phyloP scores from a whole-genome alignment of 2,888 invertebrate genomes.

The Eupithecia dodoneata region DNA sequence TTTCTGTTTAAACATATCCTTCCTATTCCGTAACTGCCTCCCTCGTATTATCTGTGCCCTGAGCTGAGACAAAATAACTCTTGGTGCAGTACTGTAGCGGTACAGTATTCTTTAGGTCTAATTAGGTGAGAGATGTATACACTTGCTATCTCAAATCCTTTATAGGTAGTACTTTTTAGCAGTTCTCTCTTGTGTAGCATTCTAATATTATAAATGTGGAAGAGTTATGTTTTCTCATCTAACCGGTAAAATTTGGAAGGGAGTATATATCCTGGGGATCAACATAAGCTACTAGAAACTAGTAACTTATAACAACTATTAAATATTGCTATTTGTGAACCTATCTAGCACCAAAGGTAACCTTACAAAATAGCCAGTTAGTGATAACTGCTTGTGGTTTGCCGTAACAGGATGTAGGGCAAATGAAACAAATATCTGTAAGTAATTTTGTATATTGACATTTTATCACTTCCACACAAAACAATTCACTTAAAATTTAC shows the following conservation, averaged over 20 bases:
- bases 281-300: too few species aligned
- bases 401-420: conserved; percentile 30
- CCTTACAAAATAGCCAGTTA: not conserved
- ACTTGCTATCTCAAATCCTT: not conserved
- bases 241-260: too few species aligned
- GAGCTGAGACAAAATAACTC: not conserved
- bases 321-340: not conserved
- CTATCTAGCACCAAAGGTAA: not conserved
- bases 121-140: not conserved
- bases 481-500: conserved; percentile 80
- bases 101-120: not conserved
- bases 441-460: conserved; percentile 81
- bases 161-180: not conserved
- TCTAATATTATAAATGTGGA: too few species aligned
- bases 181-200: too few species aligned
- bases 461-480: conserved; percentile 81
- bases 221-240: too few species aligned
- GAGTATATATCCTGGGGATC: too few species aligned
- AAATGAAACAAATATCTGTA: conserved; percentile 64
- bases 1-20: conserved; percentile 32
- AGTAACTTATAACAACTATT: not conserved
- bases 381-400: conserved; percentile 23
- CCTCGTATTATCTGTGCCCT: conserved; percentile 42
- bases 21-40: conserved; percentile 45
- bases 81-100: not conserved